A percentile compares a stretch with the other conserved stretches of the same genome.
These are phyloP conservation scores for Enteromius radiatus DNA, from an alignment of 2,797 vertebrate genomes.

Conservation along the genomic window DNA sequence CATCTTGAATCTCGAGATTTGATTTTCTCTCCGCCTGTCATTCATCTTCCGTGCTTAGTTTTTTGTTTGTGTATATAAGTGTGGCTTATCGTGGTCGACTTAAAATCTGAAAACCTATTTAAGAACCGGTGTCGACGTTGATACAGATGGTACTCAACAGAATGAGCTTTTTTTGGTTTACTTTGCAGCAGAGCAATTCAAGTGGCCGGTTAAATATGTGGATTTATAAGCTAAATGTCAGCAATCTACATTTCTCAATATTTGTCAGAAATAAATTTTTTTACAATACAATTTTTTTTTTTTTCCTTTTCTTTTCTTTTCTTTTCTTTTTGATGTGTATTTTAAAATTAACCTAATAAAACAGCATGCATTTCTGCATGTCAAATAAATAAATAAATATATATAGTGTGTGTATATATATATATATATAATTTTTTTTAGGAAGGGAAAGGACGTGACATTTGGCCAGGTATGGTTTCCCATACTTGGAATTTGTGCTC, in stretches of 20 bases:
- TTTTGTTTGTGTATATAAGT: background rate
- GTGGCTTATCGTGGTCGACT: background rate
- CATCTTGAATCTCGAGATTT: constrained; percentile 16
- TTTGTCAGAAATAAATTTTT: too few relatives aligned
- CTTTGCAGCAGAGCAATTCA: background rate
- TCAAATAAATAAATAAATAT: too few relatives aligned
- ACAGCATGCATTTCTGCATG: background rate
- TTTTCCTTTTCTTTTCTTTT: background rate
- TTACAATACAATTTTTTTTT: background rate
- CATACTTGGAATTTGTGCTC: too few relatives aligned
- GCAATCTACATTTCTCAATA: background rate
- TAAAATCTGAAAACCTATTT: constrained; percentile 1
- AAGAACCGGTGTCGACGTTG: background rate
- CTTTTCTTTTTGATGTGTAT: background rate
- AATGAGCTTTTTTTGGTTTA: background rate
- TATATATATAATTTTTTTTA: too few relatives aligned
- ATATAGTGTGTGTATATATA: too few relatives aligned
- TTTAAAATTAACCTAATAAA: background rate
- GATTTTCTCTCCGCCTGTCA: constrained; percentile 4
- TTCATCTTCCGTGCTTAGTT: constrained; percentile 7
- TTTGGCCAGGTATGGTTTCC: too few relatives aligned
- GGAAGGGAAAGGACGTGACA: too few relatives aligned
- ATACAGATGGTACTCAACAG: background rate
- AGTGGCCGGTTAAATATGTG: background rate
- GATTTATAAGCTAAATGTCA: background rate